Conservation (phyloP, 2,888 invertebrate species). For the Clepsis dumicolana region DNA sequence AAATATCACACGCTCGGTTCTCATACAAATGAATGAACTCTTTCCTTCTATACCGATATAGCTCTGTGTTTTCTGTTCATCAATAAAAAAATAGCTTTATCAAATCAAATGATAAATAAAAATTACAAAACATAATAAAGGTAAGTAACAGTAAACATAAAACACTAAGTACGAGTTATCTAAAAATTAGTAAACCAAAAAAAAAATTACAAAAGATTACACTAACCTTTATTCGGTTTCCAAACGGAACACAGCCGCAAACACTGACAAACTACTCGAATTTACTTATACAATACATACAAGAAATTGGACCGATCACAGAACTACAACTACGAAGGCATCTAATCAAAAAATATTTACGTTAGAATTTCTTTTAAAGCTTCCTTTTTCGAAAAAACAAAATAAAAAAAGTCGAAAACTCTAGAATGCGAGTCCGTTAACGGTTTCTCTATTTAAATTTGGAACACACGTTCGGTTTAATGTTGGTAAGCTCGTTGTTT, state of each 20-base stretch:
- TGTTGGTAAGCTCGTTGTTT: constrained; percentile 73
- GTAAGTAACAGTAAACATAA: too few species aligned
- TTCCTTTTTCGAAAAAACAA: constrained; percentile 48
- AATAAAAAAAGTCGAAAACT: constrained; percentile 43
- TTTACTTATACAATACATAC: constrained; percentile 50
- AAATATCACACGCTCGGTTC: too few species aligned
- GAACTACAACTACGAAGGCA: constrained; percentile 77
- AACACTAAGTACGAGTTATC: constrained; percentile 18
- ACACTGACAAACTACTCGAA: constrained; percentile 53
- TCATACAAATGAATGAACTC: too few species aligned
- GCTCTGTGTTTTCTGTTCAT: too few species aligned
- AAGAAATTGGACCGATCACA: constrained; percentile 75
- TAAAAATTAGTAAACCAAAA: background rate
- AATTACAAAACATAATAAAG: too few species aligned
- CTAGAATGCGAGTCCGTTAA: constrained; percentile 43
- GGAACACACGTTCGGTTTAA: constrained; percentile 63
- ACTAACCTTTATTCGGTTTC: constrained; percentile 60
- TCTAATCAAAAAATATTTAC: constrained; percentile 60
- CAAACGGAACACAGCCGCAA: constrained; percentile 55
- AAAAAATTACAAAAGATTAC: constrained; percentile 32
- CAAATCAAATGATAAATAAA: too few species aligned
- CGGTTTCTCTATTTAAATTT: constrained; percentile 49
- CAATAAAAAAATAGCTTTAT: too few species aligned
- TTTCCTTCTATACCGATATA: too few species aligned
- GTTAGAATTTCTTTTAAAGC: constrained; percentile 57